Percentiles rank a stretch among this genome's conserved stretches.
These are phyloP conservation scores for Trichopoda pennipes DNA, from an alignment of 2,888 invertebrate species.

Conservation along the genomic window DNA sequence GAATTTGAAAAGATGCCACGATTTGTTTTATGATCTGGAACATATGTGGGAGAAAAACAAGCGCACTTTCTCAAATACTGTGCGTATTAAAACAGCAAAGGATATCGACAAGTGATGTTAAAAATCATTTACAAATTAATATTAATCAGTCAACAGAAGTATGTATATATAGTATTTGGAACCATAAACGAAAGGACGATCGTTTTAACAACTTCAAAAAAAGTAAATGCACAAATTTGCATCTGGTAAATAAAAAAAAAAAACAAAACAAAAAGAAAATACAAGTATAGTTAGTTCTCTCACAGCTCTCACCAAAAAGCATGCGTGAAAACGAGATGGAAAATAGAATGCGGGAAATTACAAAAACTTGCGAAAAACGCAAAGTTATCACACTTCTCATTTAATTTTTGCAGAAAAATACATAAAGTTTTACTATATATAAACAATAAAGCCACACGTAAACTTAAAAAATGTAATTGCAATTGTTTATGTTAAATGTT, in stretches of 20 bases:
- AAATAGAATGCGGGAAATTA: slow-evolving; percentile 59
- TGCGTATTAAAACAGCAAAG: too few species aligned
- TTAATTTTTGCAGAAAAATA: slow-evolving; percentile 10
- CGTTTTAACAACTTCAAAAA: too few species aligned
- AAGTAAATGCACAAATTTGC: slow-evolving; percentile 19
- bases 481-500: not conserved
- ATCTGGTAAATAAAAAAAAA: not conserved
- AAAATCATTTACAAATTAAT: too few species aligned
- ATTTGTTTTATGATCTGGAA: too few species aligned
- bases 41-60: too few species aligned
- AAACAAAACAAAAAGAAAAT: slow-evolving; percentile 53
- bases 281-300: slow-evolving; percentile 49
- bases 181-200: too few species aligned
- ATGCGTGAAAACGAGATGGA: slow-evolving; percentile 56
- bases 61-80: too few species aligned
- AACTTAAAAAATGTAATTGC: not conserved
- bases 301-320: slow-evolving; percentile 8
- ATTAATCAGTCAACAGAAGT: too few species aligned
- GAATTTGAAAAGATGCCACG: too few species aligned
- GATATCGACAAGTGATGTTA: too few species aligned
- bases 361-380: slow-evolving; percentile 52
- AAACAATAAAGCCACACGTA: slow-evolving; percentile 40
- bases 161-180: too few species aligned
- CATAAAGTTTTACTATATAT: not conserved
- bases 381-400: slow-evolving; percentile 9